phyloP scores from a whole-genome alignment of 2,888 invertebrate species.

The Acrobeloides nanus region DNA sequence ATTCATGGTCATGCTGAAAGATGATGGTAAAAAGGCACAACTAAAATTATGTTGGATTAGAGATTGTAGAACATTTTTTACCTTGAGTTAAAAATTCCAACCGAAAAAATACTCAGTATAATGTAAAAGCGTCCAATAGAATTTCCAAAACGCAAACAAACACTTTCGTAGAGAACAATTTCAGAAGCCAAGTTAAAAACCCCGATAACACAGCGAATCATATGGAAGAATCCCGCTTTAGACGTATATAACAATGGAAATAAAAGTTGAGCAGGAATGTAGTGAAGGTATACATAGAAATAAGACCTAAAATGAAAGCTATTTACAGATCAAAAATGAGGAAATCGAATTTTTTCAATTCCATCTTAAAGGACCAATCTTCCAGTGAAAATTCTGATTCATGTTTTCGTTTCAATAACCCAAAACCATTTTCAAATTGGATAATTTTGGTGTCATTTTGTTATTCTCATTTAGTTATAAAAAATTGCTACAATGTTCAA shows the following conservation, averaged over 20 bases:
- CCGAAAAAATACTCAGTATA: conserved; percentile 11
- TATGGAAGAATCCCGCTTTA: conserved; percentile 69
- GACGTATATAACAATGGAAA: conserved; percentile 28
- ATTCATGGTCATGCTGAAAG: conserved; percentile 80
- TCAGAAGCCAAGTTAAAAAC: conserved; percentile 75
- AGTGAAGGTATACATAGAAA: conserved; percentile 77
- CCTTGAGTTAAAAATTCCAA: no score
- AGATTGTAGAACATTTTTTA: no score
- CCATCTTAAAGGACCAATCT: no score
- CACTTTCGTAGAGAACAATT: conserved; percentile 61
- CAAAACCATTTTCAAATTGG: no score
- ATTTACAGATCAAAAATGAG: no score
- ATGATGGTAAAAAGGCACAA: conserved; percentile 82
- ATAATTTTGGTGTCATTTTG: no score
- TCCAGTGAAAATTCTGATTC: no score
- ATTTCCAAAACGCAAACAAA: conserved; percentile 16
- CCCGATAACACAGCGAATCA: conserved; percentile 73
- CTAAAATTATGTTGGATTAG: no score
- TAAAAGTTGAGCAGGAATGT: conserved; percentile 27
- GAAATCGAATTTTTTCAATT: no score
- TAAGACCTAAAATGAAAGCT: conserved; percentile 77
- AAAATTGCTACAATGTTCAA: no score
- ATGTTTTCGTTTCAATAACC: no score
- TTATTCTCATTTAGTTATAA: no score
- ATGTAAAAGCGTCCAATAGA: conserved; percentile 14